Evolutionary conservation across 2,888 invertebrate genomes (phyloP), one percentile per base, ranked within the genome.

Genomic region (Patella ulyssiponensis): DNA sequence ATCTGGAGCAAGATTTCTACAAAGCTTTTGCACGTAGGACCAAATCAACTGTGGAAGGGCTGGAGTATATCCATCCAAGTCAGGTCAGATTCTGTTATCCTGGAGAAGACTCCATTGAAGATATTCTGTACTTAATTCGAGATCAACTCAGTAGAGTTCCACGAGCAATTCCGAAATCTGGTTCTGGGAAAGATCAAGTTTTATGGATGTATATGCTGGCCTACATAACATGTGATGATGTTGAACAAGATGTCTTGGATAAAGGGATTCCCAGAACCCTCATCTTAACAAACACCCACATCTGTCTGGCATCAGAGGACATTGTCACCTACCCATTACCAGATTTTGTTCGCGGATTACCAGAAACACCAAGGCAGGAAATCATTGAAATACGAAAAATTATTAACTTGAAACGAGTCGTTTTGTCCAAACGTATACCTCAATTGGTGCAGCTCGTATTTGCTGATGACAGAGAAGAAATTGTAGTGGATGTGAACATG

Each of bases 241-340:
- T 77, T 17, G 76, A 78, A 11, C 77, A 74, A 12, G 73, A 81
- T 20, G 73, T 79, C 1, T 76, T 82, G 1, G 82, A 83, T 23
- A 76, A 82, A 9, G 77, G 82, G n/a, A 81, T 83, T 74, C 80
- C 89, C 14, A 80, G 88, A 9, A 88, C 87, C 58, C 81, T 91
- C 73, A 86, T 90, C 23, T 77, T 91, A 53, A 90, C 90, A 64
- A 86, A 88, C 75, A 83, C 84, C 27, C 86, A 88, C 76, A 71
- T 91, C n/a, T 88, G 87, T 77, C 81, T 91, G 52, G 84, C 86
- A 3, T 81, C 81, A 69, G 91, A 91, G 75, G 90, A 91, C 82
- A 77, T 88, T 52, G 90, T 90, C 54, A 90, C 88, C 78, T 91
- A 91, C 76, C 91, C 91, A 0, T 79, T 91, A n/a, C 90, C 91